Evolutionary conservation across 2,888 invertebrate species (phyloP), one percentile per base, ranked within the genome.

Genomic region (Pristionchus fissidentatus): DNA sequence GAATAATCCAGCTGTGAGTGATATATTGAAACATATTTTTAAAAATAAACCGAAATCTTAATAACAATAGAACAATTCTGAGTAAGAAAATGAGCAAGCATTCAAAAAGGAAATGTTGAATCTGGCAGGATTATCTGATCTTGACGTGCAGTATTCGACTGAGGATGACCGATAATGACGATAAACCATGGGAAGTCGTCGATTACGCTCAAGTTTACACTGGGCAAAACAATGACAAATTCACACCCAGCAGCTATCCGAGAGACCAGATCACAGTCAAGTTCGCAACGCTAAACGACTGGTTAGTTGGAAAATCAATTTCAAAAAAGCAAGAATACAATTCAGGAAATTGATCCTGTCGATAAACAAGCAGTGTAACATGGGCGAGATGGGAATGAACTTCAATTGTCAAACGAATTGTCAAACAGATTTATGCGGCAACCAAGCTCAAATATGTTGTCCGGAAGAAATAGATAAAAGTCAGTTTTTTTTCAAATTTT

Each of bases 1-100:
- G 10, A 5, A 4, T 38, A 79, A 79, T 38, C 79, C 79, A n/a
- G 79, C 79, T 15, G 79, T 79, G 26, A 38, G 75, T 73, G 15
- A 38, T 4, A 13, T 66, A 13, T 66, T 3, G 3, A 38, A 32
- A 19, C 13, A 1, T 41, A 13, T 26, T 43, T n/a, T 1, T 57
- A 57, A 57, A n/a, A n/a, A n/a, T n/a, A n/a, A n/a, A n/a, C n/a
- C n/a, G n/a, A n/a, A n/a, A n/a, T n/a, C n/a, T n/a, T n/a, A n/a
- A n/a, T n/a, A n/a, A n/a, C n/a, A n/a, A n/a, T n/a, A n/a, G n/a
- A n/a, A n/a, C n/a, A n/a, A n/a, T n/a, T n/a, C n/a, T n/a, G n/a
- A n/a, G n/a, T n/a, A n/a, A n/a, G n/a, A n/a, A n/a, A n/a, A n/a
- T n/a, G n/a, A n/a, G n/a, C n/a, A 62, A 66, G 38, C 29, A 57